phyloP scores from a whole-genome alignment of 1,140 invertebrate genomes.

The Telenomus remus region DNA sequence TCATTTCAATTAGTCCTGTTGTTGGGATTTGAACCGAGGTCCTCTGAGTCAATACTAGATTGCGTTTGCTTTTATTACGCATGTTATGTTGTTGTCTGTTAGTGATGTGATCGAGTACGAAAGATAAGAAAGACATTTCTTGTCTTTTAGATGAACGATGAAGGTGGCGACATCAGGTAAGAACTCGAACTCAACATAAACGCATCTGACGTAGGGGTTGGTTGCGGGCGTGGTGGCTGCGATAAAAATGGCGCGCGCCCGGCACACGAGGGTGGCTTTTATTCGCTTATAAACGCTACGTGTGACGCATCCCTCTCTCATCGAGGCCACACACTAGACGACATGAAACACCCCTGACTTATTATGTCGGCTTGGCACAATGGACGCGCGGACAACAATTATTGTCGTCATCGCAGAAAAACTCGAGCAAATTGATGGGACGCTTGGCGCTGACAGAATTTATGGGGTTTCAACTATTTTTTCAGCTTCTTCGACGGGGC shows the following conservation, averaged over 20 bases:
- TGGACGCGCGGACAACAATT: slow-evolving; percentile 33
- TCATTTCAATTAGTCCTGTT: no score
- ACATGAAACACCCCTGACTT: slow-evolving; percentile 42
- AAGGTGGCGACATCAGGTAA: no score
- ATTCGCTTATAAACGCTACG: slow-evolving; percentile 49
- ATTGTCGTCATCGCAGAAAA: slow-evolving; percentile 11
- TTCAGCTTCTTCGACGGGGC: slow-evolving; percentile 37
- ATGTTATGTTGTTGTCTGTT: no score
- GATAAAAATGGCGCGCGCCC: slow-evolving; percentile 44
- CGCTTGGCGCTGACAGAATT: slow-evolving; percentile 51
- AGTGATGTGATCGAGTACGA: no score
- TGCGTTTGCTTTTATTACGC: no score
- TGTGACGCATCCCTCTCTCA: slow-evolving; percentile 44
- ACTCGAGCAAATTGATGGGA: slow-evolving; percentile 35
- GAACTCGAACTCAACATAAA: no score
- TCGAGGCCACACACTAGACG: slow-evolving; percentile 35
- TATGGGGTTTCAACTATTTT: slow-evolving; percentile 52
- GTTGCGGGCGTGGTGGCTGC: slow-evolving; percentile 35
- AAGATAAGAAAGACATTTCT: no score
- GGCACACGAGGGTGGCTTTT: slow-evolving; percentile 46
- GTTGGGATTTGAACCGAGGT: no score
- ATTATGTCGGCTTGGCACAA: slow-evolving; percentile 25
- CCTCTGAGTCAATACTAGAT: no score
- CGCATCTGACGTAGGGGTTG: slow-evolving; percentile 11
- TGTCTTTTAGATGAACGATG: no score